Conservation (phyloP, 1,140 invertebrate species). For the Meteorus sp. region DNA sequence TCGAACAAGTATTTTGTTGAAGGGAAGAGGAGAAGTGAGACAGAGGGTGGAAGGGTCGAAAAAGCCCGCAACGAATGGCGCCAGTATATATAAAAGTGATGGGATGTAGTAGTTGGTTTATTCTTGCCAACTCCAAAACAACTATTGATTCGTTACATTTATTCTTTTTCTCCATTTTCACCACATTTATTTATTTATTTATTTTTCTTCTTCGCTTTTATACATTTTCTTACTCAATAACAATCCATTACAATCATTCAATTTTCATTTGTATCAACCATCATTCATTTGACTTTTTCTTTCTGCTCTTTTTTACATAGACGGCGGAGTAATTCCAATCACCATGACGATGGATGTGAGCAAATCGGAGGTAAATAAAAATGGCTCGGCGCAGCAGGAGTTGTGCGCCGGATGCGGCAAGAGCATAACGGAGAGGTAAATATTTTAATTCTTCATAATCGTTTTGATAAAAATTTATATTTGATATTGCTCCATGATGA, state of each 20-base stretch:
- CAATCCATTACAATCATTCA: background rate
- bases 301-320: slow-evolving; percentile 41
- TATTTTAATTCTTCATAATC: too few relatives aligned
- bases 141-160: background rate
- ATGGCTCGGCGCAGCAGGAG: slow-evolving; percentile 67
- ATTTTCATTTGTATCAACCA: slow-evolving; percentile 7
- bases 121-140: slow-evolving; percentile 26
- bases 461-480: too few relatives aligned
- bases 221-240: too few relatives aligned
- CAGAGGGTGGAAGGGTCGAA: background rate
- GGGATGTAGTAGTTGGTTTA: background rate
- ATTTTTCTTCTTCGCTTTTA: background rate
- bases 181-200: background rate
- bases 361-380: slow-evolving; percentile 65
- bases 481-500: too few relatives aligned
- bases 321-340: slow-evolving; percentile 53
- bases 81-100: background rate
- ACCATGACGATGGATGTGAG: slow-evolving; percentile 76
- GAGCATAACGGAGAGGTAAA: slow-evolving; percentile 77
- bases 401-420: slow-evolving; percentile 82
- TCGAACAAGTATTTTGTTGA: background rate
- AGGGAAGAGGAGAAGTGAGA: background rate
- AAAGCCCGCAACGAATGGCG: slow-evolving; percentile 17
- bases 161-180: background rate
- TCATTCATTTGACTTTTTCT: background rate